These are phyloP conservation scores for Apoda limacodes DNA, from an alignment of 2,888 invertebrate species.

Conservation along the genomic window DNA sequence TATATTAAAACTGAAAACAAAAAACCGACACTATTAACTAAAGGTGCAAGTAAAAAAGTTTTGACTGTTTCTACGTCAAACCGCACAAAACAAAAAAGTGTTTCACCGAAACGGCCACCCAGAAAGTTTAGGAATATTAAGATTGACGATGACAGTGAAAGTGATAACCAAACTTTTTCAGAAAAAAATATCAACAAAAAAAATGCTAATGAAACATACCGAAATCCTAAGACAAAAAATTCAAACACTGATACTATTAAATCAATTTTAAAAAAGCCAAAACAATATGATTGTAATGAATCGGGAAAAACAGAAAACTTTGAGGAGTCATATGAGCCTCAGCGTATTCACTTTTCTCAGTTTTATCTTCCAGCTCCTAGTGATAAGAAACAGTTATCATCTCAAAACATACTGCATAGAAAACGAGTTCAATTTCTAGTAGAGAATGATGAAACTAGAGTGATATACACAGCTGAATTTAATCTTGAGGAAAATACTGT, in stretches of 20 bases:
- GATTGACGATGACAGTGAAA: constrained; percentile 62
- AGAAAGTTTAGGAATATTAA: constrained; percentile 62
- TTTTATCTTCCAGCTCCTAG: constrained; percentile 74
- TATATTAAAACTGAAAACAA: constrained; percentile 57
- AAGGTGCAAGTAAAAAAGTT: constrained; percentile 45
- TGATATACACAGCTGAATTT: constrained; percentile 60
- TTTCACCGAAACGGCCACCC: constrained; percentile 74
- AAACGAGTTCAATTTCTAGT: constrained; percentile 81
- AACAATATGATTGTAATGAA: constrained; percentile 42
- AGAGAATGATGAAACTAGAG: constrained; percentile 70
- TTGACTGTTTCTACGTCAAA: constrained; percentile 35
- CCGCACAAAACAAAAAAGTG: constrained; percentile 54
- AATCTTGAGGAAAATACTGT: constrained; percentile 46
- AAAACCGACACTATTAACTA: constrained; percentile 42
- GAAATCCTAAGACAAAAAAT: constrained; percentile 41
- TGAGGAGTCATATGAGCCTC: constrained; percentile 40
- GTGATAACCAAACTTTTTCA: constrained; percentile 52
- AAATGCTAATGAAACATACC: constrained; percentile 28
- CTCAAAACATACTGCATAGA: constrained; percentile 58
- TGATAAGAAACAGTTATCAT: constrained; percentile 36
- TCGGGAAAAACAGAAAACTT: constrained; percentile 35
- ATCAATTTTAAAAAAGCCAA: constrained; percentile 72
- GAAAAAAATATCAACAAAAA: constrained; percentile 43
- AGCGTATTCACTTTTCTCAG: constrained; percentile 56
- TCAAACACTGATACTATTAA: constrained; percentile 61